Percentiles rank a stretch among this genome's conserved stretches.
These are phyloP conservation scores for Mythimna impura DNA, from an alignment of 2,888 invertebrate genomes.

Conservation along the genomic window DNA sequence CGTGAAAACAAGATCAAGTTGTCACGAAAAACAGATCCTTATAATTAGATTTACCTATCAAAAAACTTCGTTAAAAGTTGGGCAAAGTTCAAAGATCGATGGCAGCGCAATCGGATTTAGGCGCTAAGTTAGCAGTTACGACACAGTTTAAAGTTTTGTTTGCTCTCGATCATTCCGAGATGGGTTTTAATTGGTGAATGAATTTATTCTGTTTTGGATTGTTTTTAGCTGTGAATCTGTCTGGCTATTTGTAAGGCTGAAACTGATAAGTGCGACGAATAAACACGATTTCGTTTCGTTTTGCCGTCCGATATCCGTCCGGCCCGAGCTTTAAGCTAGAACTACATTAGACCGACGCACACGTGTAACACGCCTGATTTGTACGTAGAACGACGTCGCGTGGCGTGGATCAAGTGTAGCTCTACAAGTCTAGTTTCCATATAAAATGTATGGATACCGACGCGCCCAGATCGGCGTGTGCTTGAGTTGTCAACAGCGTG, in stretches of 20 bases:
- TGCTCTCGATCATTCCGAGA: conserved; percentile 1
- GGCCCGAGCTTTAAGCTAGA: too few species aligned
- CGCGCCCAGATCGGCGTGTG: too few species aligned
- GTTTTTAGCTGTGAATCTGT: not conserved
- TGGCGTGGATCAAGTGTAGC: too few species aligned
- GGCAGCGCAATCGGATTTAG: conserved; percentile 44
- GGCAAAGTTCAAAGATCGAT: conserved; percentile 50
- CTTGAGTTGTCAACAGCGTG: too few species aligned
- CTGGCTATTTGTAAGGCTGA: not conserved
- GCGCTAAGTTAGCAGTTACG: conserved; percentile 33
- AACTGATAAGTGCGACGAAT: not conserved
- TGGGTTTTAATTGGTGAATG: not conserved
- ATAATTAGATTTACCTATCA: conserved; percentile 58
- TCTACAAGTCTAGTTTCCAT: too few species aligned
- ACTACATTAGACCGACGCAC: too few species aligned
- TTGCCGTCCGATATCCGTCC: too few species aligned
- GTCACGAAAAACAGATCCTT: conserved; percentile 43
- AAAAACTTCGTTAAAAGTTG: conserved; percentile 39
- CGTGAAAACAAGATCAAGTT: conserved; percentile 27
- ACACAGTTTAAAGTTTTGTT: conserved; percentile 39
- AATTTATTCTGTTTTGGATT: not conserved
- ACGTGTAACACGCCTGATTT: too few species aligned
- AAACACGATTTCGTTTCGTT: too few species aligned
- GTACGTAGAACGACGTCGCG: too few species aligned
- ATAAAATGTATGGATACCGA: too few species aligned